These are phyloP conservation scores for Cranoglanis bouderius DNA, from an alignment of 2,113 vertebrate species.

Conservation along the genomic window DNA sequence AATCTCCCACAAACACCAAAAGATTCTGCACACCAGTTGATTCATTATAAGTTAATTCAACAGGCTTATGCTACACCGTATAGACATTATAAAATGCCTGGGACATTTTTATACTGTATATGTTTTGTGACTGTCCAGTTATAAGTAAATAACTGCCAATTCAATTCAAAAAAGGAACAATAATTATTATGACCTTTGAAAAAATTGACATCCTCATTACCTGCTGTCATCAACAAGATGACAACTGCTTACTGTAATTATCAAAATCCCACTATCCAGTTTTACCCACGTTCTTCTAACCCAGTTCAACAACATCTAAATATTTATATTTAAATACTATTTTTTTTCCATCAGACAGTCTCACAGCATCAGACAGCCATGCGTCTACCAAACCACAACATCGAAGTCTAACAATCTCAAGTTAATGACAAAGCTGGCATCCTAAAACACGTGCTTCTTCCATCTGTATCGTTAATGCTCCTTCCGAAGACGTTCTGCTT, in stretches of 20 bases:
- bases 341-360: not conserved
- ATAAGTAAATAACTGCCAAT: too few relatives aligned
- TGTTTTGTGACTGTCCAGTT: not conserved
- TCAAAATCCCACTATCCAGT: not conserved
- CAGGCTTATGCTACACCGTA: not conserved
- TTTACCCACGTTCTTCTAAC: not conserved
- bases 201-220: not conserved
- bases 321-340: not conserved
- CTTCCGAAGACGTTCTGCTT: slow-evolving; percentile 52
- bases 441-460: not conserved
- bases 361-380: not conserved
- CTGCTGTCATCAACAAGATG: not conserved
- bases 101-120: not conserved
- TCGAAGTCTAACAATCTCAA: not conserved
- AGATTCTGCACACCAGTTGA: too few relatives aligned
- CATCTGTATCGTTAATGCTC: not conserved
- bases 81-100: not conserved
- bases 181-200: not conserved
- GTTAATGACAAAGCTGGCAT: slow-evolving; percentile 57
- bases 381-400: not conserved
- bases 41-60: not conserved
- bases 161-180: not conserved
- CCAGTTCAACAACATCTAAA: not conserved
- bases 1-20: not conserved
- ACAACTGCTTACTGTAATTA: not conserved